Evolutionary conservation across 2,888 invertebrate genomes (phyloP), one percentile per base, ranked within the genome.

Genomic region (Aelia acuminata): DNA sequence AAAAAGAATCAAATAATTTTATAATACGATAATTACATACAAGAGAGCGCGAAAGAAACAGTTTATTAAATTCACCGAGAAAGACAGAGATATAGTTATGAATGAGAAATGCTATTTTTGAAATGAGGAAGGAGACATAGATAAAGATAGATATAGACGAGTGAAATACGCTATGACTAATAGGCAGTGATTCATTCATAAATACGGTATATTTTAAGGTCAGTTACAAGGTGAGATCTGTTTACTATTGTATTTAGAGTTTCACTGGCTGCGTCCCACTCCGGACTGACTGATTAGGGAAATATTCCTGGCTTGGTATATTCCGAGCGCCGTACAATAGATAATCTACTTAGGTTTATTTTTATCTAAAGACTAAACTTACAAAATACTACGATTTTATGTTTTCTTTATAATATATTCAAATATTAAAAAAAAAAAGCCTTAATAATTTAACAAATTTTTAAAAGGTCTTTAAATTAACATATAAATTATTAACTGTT

Each of bases 181-280:
- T 80, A 43, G 80, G 20, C 43, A 18, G 63, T 35, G 31, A 70
- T 70, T 70, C 63, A 80, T 80, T 80, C 80, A 80, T 80, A 80
- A 80, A 80, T 47, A 80, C 80, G 80, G 80, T 80, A 43, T n/a
- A 43, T 80, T 80, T 80, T 80, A 47, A 80, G 80, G 80, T 80
- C 80, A 80, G 80, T 47, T 75, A 35, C 80, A 80, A 80, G 80
- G 80, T 80, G 80, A 80, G 22, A 39, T 80, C n/a, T 80, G 80
- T 80, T 80, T 80, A 80, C 80, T 80, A 80, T 80, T 80, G 43
- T 43, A n/a, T 80, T 39, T 39, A 47, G 39, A 39, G n/a, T 80
- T 80, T 22, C 39, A 80, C 18, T 47, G 22, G 80, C 80, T 43
- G 5, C 43, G 80, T 11, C 63, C 80, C n/a, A 80, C 80, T 47